Conservation (phyloP, 2,113 vertebrate species). For the Helogale parvula region DNA sequence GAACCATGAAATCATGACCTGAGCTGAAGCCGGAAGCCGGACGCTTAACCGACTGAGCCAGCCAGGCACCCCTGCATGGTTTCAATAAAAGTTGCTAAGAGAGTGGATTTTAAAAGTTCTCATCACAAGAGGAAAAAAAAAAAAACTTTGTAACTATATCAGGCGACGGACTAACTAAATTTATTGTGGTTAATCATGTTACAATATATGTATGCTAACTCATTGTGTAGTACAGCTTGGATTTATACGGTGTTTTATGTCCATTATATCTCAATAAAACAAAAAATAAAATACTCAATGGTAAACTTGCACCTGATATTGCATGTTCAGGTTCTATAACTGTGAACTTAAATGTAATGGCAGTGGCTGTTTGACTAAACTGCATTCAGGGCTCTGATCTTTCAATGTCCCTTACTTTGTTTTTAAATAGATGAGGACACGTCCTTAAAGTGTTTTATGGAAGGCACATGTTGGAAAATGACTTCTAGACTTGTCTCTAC, state of each 20-base stretch:
- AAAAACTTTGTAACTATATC: neutral
- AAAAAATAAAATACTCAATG: neutral
- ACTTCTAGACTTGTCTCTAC: neutral
- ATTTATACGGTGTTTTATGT: neutral
- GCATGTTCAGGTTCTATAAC: fast-evolving
- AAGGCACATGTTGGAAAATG: neutral
- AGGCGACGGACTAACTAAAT: neutral
- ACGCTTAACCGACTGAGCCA: too few relatives aligned
- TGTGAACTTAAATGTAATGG: neutral
- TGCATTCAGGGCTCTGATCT: too few relatives aligned
- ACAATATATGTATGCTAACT: too few relatives aligned
- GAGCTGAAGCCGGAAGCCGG: too few relatives aligned
- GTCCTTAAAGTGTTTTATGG: neutral
- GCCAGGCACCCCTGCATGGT: neutral
- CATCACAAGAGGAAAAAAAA: neutral
- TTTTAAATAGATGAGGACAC: neutral
- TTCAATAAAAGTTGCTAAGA: neutral
- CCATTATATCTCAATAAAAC: neutral
- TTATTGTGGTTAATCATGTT: neutral
- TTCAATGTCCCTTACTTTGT: neutral
- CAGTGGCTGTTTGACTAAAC: neutral
- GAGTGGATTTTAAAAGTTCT: neutral
- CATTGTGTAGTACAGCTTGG: neutral
- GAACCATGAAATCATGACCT: too few relatives aligned
- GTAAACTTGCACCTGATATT: neutral